Evolutionary conservation across 2,888 invertebrate species (phyloP).

Genomic region (Heliconius erato): DNA sequence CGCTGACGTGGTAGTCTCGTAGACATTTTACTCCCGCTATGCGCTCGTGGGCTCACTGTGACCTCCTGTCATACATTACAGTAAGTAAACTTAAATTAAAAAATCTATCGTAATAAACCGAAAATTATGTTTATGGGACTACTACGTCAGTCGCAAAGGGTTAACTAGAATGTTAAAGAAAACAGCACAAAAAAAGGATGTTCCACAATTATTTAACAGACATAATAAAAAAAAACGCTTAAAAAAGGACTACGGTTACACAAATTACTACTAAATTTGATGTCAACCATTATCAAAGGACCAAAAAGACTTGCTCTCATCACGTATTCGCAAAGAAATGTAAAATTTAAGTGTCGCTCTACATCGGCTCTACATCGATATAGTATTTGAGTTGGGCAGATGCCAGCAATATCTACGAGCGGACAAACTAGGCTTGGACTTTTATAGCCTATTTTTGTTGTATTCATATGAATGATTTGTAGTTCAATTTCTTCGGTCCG

Average conservation of each 20-base stretch:
- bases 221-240: not conserved
- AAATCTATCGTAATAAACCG: too few relatives aligned
- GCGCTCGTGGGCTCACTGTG: too few relatives aligned
- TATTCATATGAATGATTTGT: slow-evolving; percentile 41
- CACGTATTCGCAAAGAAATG: slow-evolving; percentile 56
- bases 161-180: not conserved
- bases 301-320: slow-evolving; percentile 38
- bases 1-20: too few relatives aligned
- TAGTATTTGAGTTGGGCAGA: slow-evolving; percentile 44
- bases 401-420: slow-evolving; percentile 59
- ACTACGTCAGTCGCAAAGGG: too few relatives aligned
- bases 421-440: slow-evolving; percentile 74
- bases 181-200: not conserved
- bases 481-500: slow-evolving; percentile 28
- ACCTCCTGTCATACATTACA: too few relatives aligned
- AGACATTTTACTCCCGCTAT: too few relatives aligned
- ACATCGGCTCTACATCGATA: slow-evolving; percentile 58
- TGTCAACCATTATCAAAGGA: slow-evolving; percentile 34
- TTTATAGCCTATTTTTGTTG: slow-evolving; percentile 69
- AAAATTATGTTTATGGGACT: too few relatives aligned
- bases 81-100: too few relatives aligned
- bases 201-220: not conserved
- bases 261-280: slow-evolving; percentile 35
- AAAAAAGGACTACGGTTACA: slow-evolving; percentile 3
- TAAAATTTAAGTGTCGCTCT: slow-evolving; percentile 76